A percentile compares a stretch with the other conserved stretches of the same genome.
Evolutionary conservation across 2,113 vertebrate species (phyloP).

Genomic region (Rostratula benghalensis): DNA sequence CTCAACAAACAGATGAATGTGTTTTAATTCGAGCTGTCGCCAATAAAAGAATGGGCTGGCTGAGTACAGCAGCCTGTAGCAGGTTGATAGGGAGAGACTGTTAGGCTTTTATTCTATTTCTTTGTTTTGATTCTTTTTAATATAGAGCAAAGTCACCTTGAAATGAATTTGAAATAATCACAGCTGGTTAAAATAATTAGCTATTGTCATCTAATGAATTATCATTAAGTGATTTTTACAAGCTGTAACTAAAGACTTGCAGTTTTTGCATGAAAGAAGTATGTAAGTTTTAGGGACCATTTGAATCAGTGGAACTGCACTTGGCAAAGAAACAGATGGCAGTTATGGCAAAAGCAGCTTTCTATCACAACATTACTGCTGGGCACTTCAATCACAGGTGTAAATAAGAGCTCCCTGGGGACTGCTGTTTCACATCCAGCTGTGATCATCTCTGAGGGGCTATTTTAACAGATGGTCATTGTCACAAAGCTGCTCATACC

Average conservation of each 20-base stretch:
- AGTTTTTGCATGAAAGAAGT: neutral
- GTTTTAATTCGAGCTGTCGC: constrained; percentile 42
- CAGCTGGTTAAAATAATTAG: neutral
- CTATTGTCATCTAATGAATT: constrained; percentile 12
- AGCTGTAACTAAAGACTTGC: neutral
- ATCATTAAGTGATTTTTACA: neutral
- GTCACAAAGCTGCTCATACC: neutral
- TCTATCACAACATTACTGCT: neutral
- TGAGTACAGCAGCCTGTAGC: constrained; percentile 7
- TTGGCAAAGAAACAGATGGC: neutral
- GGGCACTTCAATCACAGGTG: constrained; percentile 17
- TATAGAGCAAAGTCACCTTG: constrained; percentile 42
- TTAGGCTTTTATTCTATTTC: neutral
- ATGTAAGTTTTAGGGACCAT: neutral
- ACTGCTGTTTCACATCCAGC: constrained; percentile 31
- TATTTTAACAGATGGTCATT: neutral
- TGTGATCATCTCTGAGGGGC: neutral
- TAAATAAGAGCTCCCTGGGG: constrained; percentile 17
- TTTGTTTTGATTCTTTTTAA: constrained; percentile 36
- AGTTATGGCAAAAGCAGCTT: constrained; percentile 3
- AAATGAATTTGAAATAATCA: constrained; percentile 37
- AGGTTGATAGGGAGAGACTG: constrained; percentile 30
- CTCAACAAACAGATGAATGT: constrained; percentile 47
- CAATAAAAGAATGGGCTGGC: constrained; percentile 25
- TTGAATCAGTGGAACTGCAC: neutral